phyloP scores from a whole-genome alignment of 2,888 invertebrate genomes.

The Macropis europaea region DNA sequence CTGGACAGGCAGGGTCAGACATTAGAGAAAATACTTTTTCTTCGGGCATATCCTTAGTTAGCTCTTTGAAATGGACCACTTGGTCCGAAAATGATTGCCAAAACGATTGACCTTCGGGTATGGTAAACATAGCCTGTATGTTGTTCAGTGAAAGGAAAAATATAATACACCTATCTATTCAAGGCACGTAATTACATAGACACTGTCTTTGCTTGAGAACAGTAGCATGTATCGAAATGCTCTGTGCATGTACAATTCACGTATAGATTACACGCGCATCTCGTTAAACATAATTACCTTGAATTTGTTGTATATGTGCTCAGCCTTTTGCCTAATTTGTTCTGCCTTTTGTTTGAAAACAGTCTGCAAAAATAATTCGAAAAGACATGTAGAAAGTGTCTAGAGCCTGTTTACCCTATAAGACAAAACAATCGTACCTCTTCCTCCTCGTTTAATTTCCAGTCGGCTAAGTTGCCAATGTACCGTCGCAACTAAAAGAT shows the following conservation, averaged over 20 bases:
- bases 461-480: conserved; percentile 88
- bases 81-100: conserved; percentile 87
- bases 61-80: conserved; percentile 85
- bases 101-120: conserved; percentile 85
- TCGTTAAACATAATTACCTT: conserved; percentile 75
- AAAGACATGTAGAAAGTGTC: not conserved
- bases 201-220: not conserved
- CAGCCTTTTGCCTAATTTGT: conserved; percentile 86
- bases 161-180: not conserved
- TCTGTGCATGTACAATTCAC: not conserved
- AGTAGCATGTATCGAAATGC: not conserved
- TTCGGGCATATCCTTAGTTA: conserved; percentile 83
- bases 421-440: conserved; percentile 74
- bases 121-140: conserved; percentile 83
- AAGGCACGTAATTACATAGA: not conserved
- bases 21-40: conserved; percentile 84
- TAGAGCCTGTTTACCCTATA: not conserved
- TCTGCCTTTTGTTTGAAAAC: conserved; percentile 86
- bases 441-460: conserved; percentile 85
- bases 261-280: not conserved
- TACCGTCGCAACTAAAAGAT: conserved; percentile 84
- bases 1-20: conserved; percentile 83
- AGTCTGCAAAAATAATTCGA: conserved; percentile 58
- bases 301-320: conserved; percentile 83
- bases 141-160: conserved; percentile 19